Conservation (phyloP, 2,113 vertebrate genomes). For the Passer domesticus region DNA sequence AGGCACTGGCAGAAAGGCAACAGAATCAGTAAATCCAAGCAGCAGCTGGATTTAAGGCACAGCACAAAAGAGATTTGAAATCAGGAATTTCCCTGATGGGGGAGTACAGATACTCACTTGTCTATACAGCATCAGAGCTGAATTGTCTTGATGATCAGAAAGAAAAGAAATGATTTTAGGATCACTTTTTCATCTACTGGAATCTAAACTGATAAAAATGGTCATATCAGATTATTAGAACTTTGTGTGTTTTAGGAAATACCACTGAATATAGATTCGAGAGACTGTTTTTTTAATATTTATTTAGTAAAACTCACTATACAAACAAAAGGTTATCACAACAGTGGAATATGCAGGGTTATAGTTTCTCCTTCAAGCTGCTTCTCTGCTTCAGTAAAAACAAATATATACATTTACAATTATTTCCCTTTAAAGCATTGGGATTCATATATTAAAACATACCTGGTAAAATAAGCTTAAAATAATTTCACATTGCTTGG, state of each 20-base stretch:
- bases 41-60: not conserved
- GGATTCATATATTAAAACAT: slow-evolving; percentile 63
- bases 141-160: not conserved
- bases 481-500: slow-evolving; percentile 57
- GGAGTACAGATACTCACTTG: not conserved
- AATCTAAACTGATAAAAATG: not conserved
- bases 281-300: slow-evolving; percentile 25
- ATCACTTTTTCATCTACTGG: not conserved
- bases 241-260: not conserved
- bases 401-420: slow-evolving; percentile 37
- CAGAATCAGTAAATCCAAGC: not conserved
- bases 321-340: slow-evolving; percentile 57
- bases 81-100: not conserved
- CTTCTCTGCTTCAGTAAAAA: slow-evolving; percentile 42
- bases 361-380: not conserved
- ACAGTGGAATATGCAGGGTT: not conserved
- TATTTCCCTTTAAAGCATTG: slow-evolving; percentile 21
- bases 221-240: not conserved
- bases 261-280: not conserved
- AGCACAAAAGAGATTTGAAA: not conserved
- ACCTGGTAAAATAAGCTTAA: slow-evolving; percentile 59
- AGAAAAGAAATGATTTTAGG: not conserved
- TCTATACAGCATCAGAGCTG: not conserved
- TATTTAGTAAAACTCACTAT: slow-evolving; percentile 68
- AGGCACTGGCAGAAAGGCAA: not conserved